Percentiles rank a stretch among this genome's conserved stretches.
phyloP scores from a whole-genome alignment of 2,113 vertebrate species.

The Clarias batrachus region DNA sequence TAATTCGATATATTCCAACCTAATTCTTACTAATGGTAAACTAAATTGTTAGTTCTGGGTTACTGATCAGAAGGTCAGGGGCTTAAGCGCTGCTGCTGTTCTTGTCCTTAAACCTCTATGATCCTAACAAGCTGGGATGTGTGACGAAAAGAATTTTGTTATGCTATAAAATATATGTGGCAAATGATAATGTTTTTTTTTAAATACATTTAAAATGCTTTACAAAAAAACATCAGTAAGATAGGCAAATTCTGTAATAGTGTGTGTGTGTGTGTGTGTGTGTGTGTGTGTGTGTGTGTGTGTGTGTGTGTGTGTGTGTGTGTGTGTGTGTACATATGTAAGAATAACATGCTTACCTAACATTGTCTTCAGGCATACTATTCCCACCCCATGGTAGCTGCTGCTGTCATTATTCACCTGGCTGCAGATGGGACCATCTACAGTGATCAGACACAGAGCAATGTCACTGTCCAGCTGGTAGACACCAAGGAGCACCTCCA shows the following conservation, averaged over 20 bases:
- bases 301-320: background rate
- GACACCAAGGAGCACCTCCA: constrained; percentile 90
- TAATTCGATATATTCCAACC: background rate
- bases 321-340: background rate
- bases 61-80: too few species aligned
- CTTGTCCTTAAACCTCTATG: too few species aligned
- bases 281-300: background rate
- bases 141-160: too few species aligned
- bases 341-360: background rate
- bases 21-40: background rate
- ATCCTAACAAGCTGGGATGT: background rate
- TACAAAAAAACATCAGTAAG: background rate
- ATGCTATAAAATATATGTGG: background rate
- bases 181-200: background rate
- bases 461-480: constrained; percentile 86
- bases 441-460: constrained; percentile 90
- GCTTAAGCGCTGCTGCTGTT: too few species aligned
- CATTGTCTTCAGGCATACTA: constrained; percentile 79
- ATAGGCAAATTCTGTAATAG: background rate
- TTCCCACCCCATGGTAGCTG: constrained; percentile 92
- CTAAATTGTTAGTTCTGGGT: too few species aligned
- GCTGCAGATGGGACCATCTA: constrained; percentile 90
- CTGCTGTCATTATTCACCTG: constrained; percentile 90
- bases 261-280: background rate
- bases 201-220: background rate